Conservation (phyloP, 2,797 vertebrate genomes). For the Neosilurus mollespiculum region DNA sequence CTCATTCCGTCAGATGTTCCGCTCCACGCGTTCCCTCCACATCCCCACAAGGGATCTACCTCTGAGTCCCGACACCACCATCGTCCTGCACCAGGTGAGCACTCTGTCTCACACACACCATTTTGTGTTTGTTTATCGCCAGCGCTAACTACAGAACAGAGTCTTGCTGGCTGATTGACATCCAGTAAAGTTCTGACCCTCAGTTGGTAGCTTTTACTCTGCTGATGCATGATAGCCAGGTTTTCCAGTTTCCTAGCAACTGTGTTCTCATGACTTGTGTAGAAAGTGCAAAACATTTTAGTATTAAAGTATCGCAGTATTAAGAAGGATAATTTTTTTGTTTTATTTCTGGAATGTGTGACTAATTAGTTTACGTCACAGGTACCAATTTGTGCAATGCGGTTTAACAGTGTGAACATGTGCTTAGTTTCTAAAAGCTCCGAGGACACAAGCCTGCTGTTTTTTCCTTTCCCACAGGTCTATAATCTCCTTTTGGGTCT, state of each 20-base stretch:
- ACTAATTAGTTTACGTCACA: background rate
- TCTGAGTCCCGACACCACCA: slow-evolving; percentile 94
- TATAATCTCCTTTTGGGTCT: slow-evolving; percentile 95
- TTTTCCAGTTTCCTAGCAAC: background rate
- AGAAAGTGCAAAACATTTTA: background rate
- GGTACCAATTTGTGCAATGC: too few relatives aligned
- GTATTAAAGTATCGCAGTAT: background rate
- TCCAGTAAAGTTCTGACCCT: background rate
- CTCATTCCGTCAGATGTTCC: slow-evolving; percentile 99
- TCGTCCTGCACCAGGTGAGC: slow-evolving; percentile 87
- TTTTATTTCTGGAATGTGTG: too few relatives aligned
- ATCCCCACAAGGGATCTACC: slow-evolving; percentile 94
- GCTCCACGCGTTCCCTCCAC: slow-evolving; percentile 95
- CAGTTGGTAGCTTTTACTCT: background rate
- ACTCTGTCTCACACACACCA: background rate
- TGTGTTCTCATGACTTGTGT: background rate
- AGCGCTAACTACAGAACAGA: too few relatives aligned
- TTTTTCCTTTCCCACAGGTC: slow-evolving; percentile 63
- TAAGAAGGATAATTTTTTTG: too few relatives aligned
- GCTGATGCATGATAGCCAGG: background rate
- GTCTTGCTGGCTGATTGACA: background rate
- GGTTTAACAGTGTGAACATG: background rate
- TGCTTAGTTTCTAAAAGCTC: background rate
- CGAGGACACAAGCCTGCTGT: background rate
- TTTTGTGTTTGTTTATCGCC: too few relatives aligned